phyloP scores from a whole-genome alignment of 2,113 vertebrate genomes.

The Falco punctatus region DNA sequence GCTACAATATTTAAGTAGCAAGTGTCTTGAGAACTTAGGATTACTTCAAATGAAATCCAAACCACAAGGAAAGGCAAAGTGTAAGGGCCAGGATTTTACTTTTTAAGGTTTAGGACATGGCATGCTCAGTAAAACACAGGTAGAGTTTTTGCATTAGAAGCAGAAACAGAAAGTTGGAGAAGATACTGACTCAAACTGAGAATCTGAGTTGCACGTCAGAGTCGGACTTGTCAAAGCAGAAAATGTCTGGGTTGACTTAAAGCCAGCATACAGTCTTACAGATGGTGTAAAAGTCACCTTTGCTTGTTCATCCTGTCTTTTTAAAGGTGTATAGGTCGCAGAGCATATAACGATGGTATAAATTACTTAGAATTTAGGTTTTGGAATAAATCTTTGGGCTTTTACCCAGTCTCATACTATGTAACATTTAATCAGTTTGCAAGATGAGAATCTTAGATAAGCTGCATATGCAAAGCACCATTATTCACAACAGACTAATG shows the following conservation, averaged over 20 bases:
- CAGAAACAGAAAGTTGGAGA: neutral
- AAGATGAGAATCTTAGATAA: neutral
- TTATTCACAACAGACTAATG: neutral
- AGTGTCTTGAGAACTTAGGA: neutral
- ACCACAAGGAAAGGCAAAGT: neutral
- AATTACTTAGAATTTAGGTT: neutral
- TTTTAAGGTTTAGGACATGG: neutral
- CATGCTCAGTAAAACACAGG: neutral
- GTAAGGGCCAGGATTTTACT: neutral
- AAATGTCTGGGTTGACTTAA: neutral
- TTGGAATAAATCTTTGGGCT: neutral
- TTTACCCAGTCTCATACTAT: neutral
- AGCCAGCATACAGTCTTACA: neutral
- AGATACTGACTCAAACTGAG: neutral
- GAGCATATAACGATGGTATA: neutral
- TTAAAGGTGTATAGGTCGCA: neutral
- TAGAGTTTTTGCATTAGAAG: neutral
- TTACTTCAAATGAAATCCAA: neutral
- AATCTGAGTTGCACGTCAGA: too few species aligned
- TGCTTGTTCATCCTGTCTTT: neutral
- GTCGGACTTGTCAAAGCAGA: neutral
- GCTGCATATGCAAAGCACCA: neutral
- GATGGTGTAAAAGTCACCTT: neutral
- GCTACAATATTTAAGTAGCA: neutral
- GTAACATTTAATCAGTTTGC: neutral